Percentiles rank a stretch among this genome's conserved stretches.
Conservation (phyloP, 2,888 invertebrate species). For the Meliscaeva auricollis region DNA sequence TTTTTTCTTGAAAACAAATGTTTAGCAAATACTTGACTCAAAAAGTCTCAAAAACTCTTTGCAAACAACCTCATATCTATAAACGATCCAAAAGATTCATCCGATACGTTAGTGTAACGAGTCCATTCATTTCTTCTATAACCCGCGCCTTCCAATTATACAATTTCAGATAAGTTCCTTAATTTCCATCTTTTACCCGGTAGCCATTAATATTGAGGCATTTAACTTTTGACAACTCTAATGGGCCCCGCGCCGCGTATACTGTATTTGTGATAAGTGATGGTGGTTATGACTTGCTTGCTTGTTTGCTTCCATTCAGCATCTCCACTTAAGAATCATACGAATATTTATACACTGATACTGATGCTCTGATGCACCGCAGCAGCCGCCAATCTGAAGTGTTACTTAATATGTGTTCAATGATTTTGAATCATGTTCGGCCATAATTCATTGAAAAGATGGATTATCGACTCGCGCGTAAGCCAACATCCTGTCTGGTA, state of each 20-base stretch:
- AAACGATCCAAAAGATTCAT: conserved; percentile 19
- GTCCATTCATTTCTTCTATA: conserved; percentile 34
- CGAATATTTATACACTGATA: too few species aligned
- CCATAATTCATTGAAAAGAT: conserved; percentile 62
- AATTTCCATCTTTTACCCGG: conserved; percentile 67
- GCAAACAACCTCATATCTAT: conserved; percentile 39
- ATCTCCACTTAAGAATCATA: conserved; percentile 13
- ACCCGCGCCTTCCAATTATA: conserved; percentile 68
- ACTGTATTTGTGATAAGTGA: conserved; percentile 70
- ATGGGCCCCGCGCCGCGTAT: conserved; percentile 64
- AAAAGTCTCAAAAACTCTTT: conserved; percentile 54
- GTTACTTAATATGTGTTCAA: conserved; percentile 72
- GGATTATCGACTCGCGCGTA: conserved; percentile 52
- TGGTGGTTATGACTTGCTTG: conserved; percentile 22
- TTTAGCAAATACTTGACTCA: too few species aligned
- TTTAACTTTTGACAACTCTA: conserved; percentile 78
- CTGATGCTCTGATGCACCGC: background rate
- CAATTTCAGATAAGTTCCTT: conserved; percentile 70
- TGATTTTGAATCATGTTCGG: conserved; percentile 69
- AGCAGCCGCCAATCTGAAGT: conserved; percentile 65
- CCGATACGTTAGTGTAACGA: conserved; percentile 15
- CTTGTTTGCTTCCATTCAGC: background rate
- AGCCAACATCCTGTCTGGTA: conserved; percentile 38
- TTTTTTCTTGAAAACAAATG: too few species aligned
- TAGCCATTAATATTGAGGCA: conserved; percentile 77